phyloP scores from a whole-genome alignment of 2,797 vertebrate species.

The Characodon lateralis region DNA sequence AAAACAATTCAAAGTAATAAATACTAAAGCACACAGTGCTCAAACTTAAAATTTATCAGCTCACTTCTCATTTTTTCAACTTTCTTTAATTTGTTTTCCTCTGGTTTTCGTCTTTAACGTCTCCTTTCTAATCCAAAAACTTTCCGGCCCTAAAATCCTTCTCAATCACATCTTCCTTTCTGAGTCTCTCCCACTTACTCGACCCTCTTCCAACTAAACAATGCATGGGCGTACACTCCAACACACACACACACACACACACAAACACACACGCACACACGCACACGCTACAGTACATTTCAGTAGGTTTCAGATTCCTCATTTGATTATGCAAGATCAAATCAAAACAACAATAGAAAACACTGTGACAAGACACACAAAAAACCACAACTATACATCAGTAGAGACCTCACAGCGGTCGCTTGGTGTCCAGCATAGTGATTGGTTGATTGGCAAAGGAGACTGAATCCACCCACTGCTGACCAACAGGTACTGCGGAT shows the following conservation, averaged over 20 bases:
- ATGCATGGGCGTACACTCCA: conserved; percentile 28
- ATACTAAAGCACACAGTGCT: conserved; percentile 78
- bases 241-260: conserved; percentile 28
- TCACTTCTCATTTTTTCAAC: conserved; percentile 23
- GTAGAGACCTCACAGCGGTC: conserved; percentile 50
- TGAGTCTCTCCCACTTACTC: conserved; percentile 48
- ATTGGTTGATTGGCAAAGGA: conserved; percentile 69
- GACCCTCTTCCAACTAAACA: conserved; percentile 26
- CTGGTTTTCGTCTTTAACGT: not conserved
- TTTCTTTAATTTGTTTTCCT: conserved; percentile 6
- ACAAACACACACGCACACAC: not conserved
- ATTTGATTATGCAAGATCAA: conserved; percentile 54
- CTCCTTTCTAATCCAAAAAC: conserved; percentile 31
- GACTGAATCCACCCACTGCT: conserved; percentile 32
- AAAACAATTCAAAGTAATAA: conserved; percentile 66
- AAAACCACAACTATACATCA: conserved; percentile 75
- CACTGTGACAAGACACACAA: conserved; percentile 59
- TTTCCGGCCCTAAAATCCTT: conserved; percentile 18
- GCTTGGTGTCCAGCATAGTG: conserved; percentile 76
- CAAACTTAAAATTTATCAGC: conserved; percentile 55
- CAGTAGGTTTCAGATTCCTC: conserved; percentile 67
- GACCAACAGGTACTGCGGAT: conserved; percentile 27
- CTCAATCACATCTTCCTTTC: conserved; percentile 8
- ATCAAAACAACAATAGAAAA: conserved; percentile 58
- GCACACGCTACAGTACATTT: conserved; percentile 65